A percentile compares a stretch with the other conserved stretches of the same genome.
Conservation (phyloP, 35 echinoderm and acorn worm genomes). For the Strongylocentrotus purpuratus region DNA sequence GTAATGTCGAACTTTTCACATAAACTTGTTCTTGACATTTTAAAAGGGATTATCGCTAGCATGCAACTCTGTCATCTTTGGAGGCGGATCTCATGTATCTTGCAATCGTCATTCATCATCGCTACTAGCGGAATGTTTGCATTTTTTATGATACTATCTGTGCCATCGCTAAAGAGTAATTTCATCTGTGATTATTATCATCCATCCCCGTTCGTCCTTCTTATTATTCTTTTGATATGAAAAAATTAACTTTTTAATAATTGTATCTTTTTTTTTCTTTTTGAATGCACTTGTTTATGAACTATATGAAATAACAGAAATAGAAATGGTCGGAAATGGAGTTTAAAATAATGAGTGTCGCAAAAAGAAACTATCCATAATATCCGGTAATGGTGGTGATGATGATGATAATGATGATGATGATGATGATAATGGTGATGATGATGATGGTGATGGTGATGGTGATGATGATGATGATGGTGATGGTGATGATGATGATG, state of each 20-base stretch:
- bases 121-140: not conserved
- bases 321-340: too few relatives aligned
- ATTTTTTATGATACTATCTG: not conserved
- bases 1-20: not conserved
- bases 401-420: constrained; percentile 45
- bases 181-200: not conserved
- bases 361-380: too few relatives aligned
- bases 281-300: too few relatives aligned
- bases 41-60: not conserved
- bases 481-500: not conserved
- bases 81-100: not conserved
- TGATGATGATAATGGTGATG: constrained; percentile 25
- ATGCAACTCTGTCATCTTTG: not conserved
- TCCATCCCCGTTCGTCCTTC: not conserved
- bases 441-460: not conserved
- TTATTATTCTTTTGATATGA: not conserved
- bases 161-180: not conserved
- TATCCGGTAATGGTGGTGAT: constrained; percentile 4
- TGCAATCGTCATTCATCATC: not conserved
- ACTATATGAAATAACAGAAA: too few relatives aligned
- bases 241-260: too few relatives aligned
- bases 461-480: not conserved
- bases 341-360: too few relatives aligned
- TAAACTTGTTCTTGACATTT: not conserved
- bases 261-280: too few relatives aligned